Evolutionary conservation across 2,888 invertebrate genomes (phyloP).

Genomic region (Lasioglossum calceatum): DNA sequence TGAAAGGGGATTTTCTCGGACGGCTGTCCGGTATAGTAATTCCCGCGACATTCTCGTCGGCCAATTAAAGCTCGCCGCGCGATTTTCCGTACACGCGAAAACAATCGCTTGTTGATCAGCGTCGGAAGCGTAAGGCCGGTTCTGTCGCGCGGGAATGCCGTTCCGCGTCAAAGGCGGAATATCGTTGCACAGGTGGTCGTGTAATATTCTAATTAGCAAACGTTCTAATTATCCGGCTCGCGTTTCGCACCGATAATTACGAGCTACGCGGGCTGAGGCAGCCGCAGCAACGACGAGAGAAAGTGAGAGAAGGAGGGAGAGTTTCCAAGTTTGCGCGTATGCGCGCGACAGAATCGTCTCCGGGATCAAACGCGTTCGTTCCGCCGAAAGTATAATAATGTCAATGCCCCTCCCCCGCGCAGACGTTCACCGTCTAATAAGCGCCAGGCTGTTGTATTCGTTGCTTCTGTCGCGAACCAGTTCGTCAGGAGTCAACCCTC

Average conservation of each 20-base stretch:
- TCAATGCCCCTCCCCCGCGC: background rate
- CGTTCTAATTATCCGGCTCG: slow-evolving; percentile 79
- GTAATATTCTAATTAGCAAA: slow-evolving; percentile 79
- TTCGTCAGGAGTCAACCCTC: slow-evolving; percentile 31
- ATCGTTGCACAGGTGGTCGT: slow-evolving; percentile 65
- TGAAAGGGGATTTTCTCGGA: background rate
- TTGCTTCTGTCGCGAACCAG: slow-evolving; percentile 32
- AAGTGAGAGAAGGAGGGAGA: slow-evolving; percentile 20
- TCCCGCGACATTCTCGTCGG: background rate
- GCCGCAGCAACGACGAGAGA: slow-evolving; percentile 1
- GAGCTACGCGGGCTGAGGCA: slow-evolving; percentile 29
- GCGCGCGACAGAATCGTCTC: slow-evolving; percentile 49
- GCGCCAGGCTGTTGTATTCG: slow-evolving; percentile 35
- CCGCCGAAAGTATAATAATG: slow-evolving; percentile 38
- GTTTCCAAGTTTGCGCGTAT: slow-evolving; percentile 60
- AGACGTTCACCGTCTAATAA: slow-evolving; percentile 40
- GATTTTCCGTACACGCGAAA: slow-evolving; percentile 10
- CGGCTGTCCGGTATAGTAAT: background rate
- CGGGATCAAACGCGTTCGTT: slow-evolving; percentile 55
- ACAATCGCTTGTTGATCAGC: slow-evolving; percentile 12
- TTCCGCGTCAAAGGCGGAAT: slow-evolving; percentile 62
- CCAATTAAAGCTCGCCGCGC: background rate
- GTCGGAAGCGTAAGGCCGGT: slow-evolving; percentile 14
- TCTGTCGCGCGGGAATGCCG: slow-evolving; percentile 40
- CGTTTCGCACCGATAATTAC: slow-evolving; percentile 79